Conservation (phyloP, 2,797 vertebrate genomes). For the Heterohyrax brucei region DNA sequence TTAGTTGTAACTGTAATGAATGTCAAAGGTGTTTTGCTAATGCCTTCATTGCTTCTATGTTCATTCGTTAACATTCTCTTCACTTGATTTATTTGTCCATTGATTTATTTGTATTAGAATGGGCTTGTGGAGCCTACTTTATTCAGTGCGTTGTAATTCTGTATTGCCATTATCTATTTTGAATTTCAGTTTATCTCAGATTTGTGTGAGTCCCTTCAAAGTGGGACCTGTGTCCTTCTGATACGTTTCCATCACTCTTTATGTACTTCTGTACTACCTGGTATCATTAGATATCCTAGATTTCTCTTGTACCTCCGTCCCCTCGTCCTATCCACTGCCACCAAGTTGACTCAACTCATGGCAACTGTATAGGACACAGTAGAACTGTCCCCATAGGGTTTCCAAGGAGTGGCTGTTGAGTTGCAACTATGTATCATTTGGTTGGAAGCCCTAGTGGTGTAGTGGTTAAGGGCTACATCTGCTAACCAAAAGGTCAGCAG, state of each 20-base stretch:
- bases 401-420: too few relatives aligned
- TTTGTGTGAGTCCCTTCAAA: constrained; percentile 20
- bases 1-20: constrained; percentile 40
- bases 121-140: background rate
- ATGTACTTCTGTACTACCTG: background rate
- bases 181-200: constrained; percentile 19
- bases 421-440: too few relatives aligned
- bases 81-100: background rate
- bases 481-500: too few relatives aligned
- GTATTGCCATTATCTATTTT: background rate
- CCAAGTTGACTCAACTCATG: too few relatives aligned
- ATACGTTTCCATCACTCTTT: background rate
- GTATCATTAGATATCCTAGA: background rate
- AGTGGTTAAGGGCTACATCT: too few relatives aligned
- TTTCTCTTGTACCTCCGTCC: background rate
- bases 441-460: too few relatives aligned
- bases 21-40: constrained; percentile 47
- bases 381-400: too few relatives aligned
- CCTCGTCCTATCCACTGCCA: too few relatives aligned
- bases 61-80: constrained; percentile 19
- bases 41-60: constrained; percentile 21
- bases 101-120: background rate
- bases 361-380: too few relatives aligned
- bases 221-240: background rate
- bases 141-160: background rate